phyloP scores from a whole-genome alignment of 2,888 invertebrate genomes.

The Tuberolachnus salignus region DNA sequence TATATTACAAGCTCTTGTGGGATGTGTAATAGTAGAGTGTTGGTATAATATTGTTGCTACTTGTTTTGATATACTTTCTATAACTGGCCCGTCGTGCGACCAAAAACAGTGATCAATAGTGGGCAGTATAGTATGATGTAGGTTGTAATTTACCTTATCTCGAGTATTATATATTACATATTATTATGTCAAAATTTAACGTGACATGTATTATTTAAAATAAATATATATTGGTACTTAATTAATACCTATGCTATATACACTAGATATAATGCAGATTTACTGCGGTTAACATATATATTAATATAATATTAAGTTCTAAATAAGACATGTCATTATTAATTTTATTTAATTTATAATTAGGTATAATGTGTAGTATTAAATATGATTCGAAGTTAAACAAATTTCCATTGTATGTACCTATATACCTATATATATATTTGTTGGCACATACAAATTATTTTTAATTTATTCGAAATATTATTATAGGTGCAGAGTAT shows the following conservation, averaged over 20 bases:
- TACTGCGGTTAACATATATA: no score
- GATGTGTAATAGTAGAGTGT: conserved; percentile 4
- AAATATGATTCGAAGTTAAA: no score
- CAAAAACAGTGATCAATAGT: conserved; percentile 1
- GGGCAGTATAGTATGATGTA: conserved; percentile 26
- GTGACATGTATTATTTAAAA: background rate
- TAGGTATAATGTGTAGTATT: no score
- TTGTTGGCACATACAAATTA: background rate
- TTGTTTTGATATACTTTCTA: conserved; percentile 31
- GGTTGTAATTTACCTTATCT: conserved; percentile 9
- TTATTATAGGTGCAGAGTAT: no score
- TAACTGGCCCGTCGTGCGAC: conserved; percentile 12
- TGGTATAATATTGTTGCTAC: conserved; percentile 5
- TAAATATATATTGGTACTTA: background rate
- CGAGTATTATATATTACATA: background rate
- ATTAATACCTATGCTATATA: background rate
- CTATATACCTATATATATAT: no score
- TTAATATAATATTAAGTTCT: no score
- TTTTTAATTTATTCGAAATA: background rate
- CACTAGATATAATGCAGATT: background rate
- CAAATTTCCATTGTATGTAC: no score
- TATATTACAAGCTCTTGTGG: background rate
- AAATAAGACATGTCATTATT: no score
- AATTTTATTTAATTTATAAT: no score
- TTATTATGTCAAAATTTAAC: background rate